These are phyloP conservation scores for Theonella swinhoei DNA, from an alignment of 37 sponge, comb jelly and placozoan species.

Conservation along the genomic window DNA sequence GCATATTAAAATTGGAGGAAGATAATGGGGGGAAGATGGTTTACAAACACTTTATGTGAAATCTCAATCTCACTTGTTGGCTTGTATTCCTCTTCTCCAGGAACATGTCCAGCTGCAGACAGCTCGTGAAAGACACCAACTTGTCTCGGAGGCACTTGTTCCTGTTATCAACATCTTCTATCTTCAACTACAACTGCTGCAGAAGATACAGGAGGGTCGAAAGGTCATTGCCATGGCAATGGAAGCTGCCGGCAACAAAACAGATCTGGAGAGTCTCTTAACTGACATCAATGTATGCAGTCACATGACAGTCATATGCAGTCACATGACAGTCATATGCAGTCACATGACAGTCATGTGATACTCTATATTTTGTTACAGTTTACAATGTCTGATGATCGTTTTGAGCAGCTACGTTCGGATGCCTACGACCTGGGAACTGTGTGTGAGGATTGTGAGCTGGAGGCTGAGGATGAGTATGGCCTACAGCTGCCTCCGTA, in stretches of 20 bases:
- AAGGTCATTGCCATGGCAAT: constrained; percentile 37
- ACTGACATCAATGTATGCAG: not conserved
- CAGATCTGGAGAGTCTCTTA: constrained; percentile 10
- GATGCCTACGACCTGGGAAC: constrained; percentile 45
- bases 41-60: no score
- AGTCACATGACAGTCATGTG: no score
- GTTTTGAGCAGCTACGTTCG: constrained; percentile 2
- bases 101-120: no score
- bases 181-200: constrained; percentile 36
- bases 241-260: constrained; percentile 14
- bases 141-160: constrained; percentile 3
- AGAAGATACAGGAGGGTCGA: constrained; percentile 30
- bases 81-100: no score
- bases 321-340: no score
- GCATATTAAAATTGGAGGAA: no score
- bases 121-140: not conserved
- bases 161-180: constrained; percentile 24
- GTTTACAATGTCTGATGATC: constrained; percentile 26
- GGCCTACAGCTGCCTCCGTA: constrained; percentile 10
- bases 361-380: not conserved
- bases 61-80: no score
- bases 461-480: not conserved
- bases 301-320: no score
- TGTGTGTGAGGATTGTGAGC: constrained; percentile 24
- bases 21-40: no score